Evolutionary conservation across 2,797 vertebrate genomes (phyloP), one percentile per base, ranked within the genome.

Genomic region (Acanthiza pusilla): DNA sequence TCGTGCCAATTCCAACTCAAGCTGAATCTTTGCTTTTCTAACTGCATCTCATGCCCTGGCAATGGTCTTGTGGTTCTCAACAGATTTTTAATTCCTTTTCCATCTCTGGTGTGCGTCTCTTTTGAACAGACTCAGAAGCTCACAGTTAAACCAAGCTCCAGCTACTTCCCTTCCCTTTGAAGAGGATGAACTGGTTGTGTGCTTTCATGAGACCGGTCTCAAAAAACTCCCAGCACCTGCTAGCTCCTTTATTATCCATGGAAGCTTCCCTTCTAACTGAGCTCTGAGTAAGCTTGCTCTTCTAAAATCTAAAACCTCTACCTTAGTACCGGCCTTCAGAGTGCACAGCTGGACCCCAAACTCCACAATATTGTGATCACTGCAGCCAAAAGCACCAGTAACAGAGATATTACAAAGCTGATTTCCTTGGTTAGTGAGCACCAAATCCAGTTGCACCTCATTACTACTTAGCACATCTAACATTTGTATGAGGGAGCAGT

Each of bases 221-320:
- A 16, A 43, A 57, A 70, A 62, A 55, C 11, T 25, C 32, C 30
- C 22, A 50, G 42, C 32, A 62, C 11, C 36, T 0, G 0, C 7
- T 29, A 43, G 13, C 5, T 51, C 36, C 14, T 57, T 50, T 50
- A 22, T n/a, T 50, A 16, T n/a, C 32, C 1, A 1, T 1, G 5
- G 20, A 63, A 57, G 23, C 23, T 82, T 51, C 32, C 27, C 32
- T 26, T 62, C 29, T 32, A 57, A 4, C 0, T 43, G 32, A 57
- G 23, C 8, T 63, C 63, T n/a, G 36, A 42, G 29, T 21, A 53
- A 70, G 50, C 30, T 42, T 42, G 18, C 23, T 89, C 42, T 63
- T 62, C 23, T 55, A 68, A 62, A 70, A 43, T 17, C 27, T n/a
- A 82, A 75, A 82, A 50, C 12, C 9, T 38, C 7, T 82, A 13